These are phyloP conservation scores for Sminthurides aquaticus DNA, from an alignment of 2,888 invertebrate genomes.

Conservation along the genomic window DNA sequence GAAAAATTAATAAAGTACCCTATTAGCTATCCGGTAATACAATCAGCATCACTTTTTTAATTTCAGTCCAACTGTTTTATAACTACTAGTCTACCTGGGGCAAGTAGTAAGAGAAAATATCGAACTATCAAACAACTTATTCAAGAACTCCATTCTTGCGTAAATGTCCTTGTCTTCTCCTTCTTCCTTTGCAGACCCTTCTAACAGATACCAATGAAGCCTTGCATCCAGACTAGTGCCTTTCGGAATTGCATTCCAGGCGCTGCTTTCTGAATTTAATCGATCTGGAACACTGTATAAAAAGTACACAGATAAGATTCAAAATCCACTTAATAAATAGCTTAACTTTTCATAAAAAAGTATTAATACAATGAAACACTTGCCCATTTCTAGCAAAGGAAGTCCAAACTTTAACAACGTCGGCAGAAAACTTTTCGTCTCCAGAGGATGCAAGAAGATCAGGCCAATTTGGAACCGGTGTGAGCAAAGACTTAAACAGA, in stretches of 20 bases:
- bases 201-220: neutral
- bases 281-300: neutral
- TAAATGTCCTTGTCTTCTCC: neutral
- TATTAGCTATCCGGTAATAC: too few relatives aligned
- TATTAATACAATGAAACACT: too few relatives aligned
- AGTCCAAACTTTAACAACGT: slow-evolving; percentile 9
- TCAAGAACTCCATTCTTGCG: neutral
- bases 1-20: too few relatives aligned
- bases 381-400: slow-evolving; percentile 12
- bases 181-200: neutral
- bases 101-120: too few relatives aligned
- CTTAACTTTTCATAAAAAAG: too few relatives aligned
- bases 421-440: slow-evolving; percentile 8
- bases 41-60: too few relatives aligned
- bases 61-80: too few relatives aligned
- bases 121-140: slow-evolving; percentile 1
- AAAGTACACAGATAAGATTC: too few relatives aligned
- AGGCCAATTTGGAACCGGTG: slow-evolving; percentile 13
- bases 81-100: too few relatives aligned
- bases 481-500: slow-evolving; percentile 8
- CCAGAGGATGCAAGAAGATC: neutral
- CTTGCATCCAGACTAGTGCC: neutral
- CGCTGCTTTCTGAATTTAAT: too few relatives aligned
- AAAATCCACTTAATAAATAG: too few relatives aligned
- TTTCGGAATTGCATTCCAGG: neutral